Evolutionary conservation across 2,888 invertebrate species (phyloP).

Genomic region (Drosophila greeni): DNA sequence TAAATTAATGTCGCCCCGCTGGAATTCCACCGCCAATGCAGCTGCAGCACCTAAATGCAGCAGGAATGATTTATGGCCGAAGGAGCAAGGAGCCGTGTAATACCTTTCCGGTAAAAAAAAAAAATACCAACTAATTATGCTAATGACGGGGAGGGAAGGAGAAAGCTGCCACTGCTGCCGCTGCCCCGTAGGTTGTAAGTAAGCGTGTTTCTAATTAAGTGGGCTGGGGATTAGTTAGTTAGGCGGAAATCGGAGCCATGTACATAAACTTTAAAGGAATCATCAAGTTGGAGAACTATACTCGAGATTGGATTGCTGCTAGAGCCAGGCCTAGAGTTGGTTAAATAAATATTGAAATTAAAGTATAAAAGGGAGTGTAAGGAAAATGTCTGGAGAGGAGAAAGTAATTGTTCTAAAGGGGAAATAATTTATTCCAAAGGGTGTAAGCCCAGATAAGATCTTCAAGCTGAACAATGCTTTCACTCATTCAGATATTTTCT

Average conservation of each 20-base stretch:
- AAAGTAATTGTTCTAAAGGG: neutral
- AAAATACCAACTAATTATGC: conserved; percentile 55
- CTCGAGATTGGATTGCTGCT: conserved; percentile 25
- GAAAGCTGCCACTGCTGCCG: no score
- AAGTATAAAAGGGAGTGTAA: neutral
- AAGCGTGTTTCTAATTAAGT: conserved; percentile 61
- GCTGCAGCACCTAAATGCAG: conserved; percentile 56
- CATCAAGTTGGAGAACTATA: conserved; percentile 25
- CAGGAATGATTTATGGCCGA: conserved; percentile 50
- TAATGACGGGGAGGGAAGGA: conserved; percentile 41
- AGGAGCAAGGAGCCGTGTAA: conserved; percentile 20
- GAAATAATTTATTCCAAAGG: conserved; percentile 4
- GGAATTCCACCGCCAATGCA: conserved; percentile 68
- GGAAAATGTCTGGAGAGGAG: neutral
- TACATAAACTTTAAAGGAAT: conserved; percentile 53
- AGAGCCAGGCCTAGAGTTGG: conserved; percentile 35
- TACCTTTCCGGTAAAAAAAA: conserved; percentile 33
- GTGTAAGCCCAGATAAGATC: no score
- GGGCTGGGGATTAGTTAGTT: conserved; percentile 54
- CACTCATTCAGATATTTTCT: no score
- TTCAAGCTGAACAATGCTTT: no score
- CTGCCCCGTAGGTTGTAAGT: conserved; percentile 56
- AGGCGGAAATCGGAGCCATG: conserved; percentile 51
- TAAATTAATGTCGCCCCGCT: conserved; percentile 64
- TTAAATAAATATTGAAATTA: conserved; percentile 25